A percentile compares a stretch with the other conserved stretches of the same genome.
Evolutionary conservation across 1,140 invertebrate species (phyloP).

Genomic region (Drosophila saltans): DNA sequence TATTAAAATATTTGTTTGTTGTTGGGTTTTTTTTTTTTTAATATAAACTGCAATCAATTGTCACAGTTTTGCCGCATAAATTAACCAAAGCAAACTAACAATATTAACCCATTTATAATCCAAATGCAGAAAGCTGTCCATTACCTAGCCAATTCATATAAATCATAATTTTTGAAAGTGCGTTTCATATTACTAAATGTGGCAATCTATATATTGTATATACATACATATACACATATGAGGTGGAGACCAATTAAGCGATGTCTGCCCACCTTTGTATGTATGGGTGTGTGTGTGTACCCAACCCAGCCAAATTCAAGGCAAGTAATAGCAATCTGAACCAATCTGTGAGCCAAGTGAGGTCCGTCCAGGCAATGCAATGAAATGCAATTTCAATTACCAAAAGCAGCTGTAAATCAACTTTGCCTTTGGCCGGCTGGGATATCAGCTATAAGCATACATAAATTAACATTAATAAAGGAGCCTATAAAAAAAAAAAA

Average conservation of each 20-base stretch:
- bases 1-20: neutral
- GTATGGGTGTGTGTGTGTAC: neutral
- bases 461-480: conserved; percentile 18
- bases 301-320: neutral
- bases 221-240: neutral
- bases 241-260: conserved; percentile 22
- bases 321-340: neutral
- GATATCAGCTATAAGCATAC: conserved; percentile 30
- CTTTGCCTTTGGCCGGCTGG: conserved; percentile 7
- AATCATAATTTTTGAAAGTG: conserved; percentile 25
- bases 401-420: conserved; percentile 21
- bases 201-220: neutral
- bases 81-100: conserved; percentile 11
- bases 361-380: conserved; percentile 6
- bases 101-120: conserved; percentile 9
- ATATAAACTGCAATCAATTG: neutral
- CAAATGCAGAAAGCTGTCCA: conserved; percentile 4
- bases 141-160: conserved; percentile 18
- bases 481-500: conserved; percentile 1
- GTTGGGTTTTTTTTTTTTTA: neutral
- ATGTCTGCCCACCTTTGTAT: conserved; percentile 2
- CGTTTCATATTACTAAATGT: conserved; percentile 21
- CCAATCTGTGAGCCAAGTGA: neutral
- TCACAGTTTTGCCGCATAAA: neutral
- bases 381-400: conserved; percentile 17